Evolutionary conservation across 2,888 invertebrate species (phyloP).

Genomic region (Antheraea assamensis): DNA sequence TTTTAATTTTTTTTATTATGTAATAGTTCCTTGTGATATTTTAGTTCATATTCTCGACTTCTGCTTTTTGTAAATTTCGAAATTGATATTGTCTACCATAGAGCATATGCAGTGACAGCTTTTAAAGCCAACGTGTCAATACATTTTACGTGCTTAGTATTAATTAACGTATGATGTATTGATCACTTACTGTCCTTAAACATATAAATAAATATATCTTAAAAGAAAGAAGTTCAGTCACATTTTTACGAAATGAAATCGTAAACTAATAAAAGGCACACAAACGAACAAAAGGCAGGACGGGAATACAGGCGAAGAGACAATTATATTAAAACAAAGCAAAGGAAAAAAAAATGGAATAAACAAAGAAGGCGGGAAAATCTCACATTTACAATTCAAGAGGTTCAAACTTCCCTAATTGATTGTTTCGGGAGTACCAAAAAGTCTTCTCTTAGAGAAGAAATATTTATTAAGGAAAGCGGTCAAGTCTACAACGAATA

Average conservation of each 20-base stretch:
- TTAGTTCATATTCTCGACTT: too few species aligned
- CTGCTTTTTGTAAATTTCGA: too few species aligned
- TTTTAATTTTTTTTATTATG: too few species aligned
- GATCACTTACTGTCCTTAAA: too few species aligned
- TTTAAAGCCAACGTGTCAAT: too few species aligned
- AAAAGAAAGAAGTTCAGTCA: not conserved
- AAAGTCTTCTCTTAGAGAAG: constrained; percentile 58
- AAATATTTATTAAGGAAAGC: constrained; percentile 42
- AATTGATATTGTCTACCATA: too few species aligned
- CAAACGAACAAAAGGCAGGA: constrained; percentile 30
- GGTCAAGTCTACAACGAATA: constrained; percentile 23
- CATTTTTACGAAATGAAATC: not conserved
- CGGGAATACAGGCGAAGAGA: constrained; percentile 30
- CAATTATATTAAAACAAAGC: constrained; percentile 49
- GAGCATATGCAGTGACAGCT: too few species aligned
- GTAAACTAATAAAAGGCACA: constrained; percentile 23
- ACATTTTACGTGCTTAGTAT: too few species aligned
- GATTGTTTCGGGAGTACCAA: constrained; percentile 67
- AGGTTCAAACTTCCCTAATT: constrained; percentile 71
- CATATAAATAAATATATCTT: not conserved
- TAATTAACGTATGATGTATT: too few species aligned
- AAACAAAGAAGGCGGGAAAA: constrained; percentile 46
- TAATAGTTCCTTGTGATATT: too few species aligned
- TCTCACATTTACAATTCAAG: constrained; percentile 71
- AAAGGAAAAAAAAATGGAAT: constrained; percentile 36